Conservation (phyloP, 2,888 invertebrate genomes). For the Dasypogon diadema region DNA sequence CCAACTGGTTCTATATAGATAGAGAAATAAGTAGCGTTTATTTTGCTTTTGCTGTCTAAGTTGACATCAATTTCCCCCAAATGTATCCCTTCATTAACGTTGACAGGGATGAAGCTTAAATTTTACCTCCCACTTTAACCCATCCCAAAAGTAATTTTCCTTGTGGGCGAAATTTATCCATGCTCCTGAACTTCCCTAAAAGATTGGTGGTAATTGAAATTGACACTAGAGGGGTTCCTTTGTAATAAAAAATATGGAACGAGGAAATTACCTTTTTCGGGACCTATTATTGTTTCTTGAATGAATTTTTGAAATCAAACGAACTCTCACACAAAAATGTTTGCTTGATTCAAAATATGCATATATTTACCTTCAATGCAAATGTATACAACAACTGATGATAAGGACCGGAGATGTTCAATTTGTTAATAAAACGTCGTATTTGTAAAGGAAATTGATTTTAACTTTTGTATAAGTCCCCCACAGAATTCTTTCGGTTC, state of each 20-base stretch:
- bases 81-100: constrained; percentile 27
- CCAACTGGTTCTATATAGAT: background rate
- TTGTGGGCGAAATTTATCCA: background rate
- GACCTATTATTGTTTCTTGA: background rate
- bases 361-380: background rate
- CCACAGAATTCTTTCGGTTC: background rate
- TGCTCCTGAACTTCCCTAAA: constrained; percentile 2
- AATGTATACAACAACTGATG: too few relatives aligned
- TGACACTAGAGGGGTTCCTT: constrained; percentile 20
- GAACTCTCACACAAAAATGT: background rate
- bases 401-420: constrained; percentile 4
- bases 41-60: background rate
- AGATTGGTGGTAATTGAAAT: constrained; percentile 33
- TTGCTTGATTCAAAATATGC: background rate
- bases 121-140: constrained; percentile 21
- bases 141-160: background rate
- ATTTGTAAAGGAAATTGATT: constrained; percentile 4
- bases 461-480: background rate
- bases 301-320: background rate
- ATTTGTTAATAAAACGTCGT: constrained; percentile 34
- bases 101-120: constrained; percentile 3
- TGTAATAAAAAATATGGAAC: background rate
- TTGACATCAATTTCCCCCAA: constrained; percentile 31
- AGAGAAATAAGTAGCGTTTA: too few relatives aligned
- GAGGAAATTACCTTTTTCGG: background rate